These are phyloP conservation scores for Chelonus insularis DNA, from an alignment of 1,140 invertebrate species.

Conservation along the genomic window DNA sequence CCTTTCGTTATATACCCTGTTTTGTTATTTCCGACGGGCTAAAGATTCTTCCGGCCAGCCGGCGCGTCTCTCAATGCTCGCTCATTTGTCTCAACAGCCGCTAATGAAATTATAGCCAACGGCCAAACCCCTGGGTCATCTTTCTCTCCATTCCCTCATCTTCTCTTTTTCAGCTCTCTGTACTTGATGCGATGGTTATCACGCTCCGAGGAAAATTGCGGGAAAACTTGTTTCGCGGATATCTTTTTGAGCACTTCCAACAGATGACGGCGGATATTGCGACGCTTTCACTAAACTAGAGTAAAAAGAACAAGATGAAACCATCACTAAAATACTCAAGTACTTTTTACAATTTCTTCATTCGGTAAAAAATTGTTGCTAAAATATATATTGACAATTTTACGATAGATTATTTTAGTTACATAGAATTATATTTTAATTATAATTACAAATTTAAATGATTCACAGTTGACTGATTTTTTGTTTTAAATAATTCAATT, in stretches of 20 bases:
- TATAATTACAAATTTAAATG: too few species aligned
- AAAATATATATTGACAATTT: too few species aligned
- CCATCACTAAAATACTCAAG: too few species aligned
- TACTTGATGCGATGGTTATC: not conserved
- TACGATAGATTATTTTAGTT: too few species aligned
- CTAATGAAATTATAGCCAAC: slow-evolving; percentile 60
- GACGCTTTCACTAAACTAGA: not conserved
- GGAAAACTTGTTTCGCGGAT: slow-evolving; percentile 23
- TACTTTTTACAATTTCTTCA: not conserved
- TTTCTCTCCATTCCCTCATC: slow-evolving; percentile 21
- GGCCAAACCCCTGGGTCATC: slow-evolving; percentile 43
- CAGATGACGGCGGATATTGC: slow-evolving; percentile 35
- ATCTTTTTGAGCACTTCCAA: slow-evolving; percentile 23
- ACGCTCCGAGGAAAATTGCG: slow-evolving; percentile 20
- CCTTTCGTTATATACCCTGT: slow-evolving; percentile 18
- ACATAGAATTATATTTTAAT: too few species aligned
- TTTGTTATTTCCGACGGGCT: slow-evolving; percentile 39
- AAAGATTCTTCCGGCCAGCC: slow-evolving; percentile 53
- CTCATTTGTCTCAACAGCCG: slow-evolving; percentile 57
- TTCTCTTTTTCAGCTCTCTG: not conserved
- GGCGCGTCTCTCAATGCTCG: slow-evolving; percentile 56
- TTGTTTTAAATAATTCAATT: too few species aligned
- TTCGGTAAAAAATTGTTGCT: too few species aligned
- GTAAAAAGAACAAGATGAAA: too few species aligned
- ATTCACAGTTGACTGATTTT: too few species aligned